These are phyloP conservation scores for Cryptoblepharus egeriae DNA, from an alignment of 2,797 vertebrate species.

Conservation along the genomic window DNA sequence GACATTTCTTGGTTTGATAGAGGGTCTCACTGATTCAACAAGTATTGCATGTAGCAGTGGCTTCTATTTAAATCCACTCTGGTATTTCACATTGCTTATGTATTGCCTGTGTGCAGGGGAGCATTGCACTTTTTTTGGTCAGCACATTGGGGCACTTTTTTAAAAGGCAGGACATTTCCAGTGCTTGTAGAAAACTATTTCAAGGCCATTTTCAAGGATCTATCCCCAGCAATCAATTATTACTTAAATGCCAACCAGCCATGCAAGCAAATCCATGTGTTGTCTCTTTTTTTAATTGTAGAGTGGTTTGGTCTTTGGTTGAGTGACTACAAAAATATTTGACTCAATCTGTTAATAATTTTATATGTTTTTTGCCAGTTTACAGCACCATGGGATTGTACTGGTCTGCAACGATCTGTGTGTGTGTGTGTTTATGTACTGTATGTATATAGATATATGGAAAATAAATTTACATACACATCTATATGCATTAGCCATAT, in stretches of 20 bases:
- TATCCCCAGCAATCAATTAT: background rate
- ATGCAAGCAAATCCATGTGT: background rate
- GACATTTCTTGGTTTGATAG: conserved; percentile 2
- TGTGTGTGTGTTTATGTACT: conserved; percentile 64
- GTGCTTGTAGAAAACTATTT: conserved; percentile 33
- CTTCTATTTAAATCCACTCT: conserved; percentile 24
- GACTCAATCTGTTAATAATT: conserved; percentile 67
- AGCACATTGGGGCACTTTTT: background rate
- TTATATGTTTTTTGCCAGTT: conserved; percentile 72
- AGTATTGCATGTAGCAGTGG: conserved; percentile 27
- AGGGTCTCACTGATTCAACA: background rate
- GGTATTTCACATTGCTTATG: conserved; percentile 37
- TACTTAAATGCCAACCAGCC: background rate
- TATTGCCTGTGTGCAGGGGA: background rate
- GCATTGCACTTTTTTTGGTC: background rate
- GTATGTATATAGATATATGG: conserved; percentile 73
- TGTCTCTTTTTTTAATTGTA: background rate
- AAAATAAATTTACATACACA: conserved; percentile 67
- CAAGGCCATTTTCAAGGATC: conserved; percentile 28
- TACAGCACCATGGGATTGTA: conserved; percentile 71
- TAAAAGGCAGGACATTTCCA: background rate
- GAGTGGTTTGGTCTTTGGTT: background rate
- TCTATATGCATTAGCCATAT: conserved; percentile 67
- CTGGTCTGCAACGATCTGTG: conserved; percentile 64
- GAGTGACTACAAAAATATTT: conserved; percentile 59